A percentile compares a stretch with the other conserved stretches of the same genome.
Evolutionary conservation across 2,888 invertebrate species (phyloP).

Genomic region (Morpho deidamia): DNA sequence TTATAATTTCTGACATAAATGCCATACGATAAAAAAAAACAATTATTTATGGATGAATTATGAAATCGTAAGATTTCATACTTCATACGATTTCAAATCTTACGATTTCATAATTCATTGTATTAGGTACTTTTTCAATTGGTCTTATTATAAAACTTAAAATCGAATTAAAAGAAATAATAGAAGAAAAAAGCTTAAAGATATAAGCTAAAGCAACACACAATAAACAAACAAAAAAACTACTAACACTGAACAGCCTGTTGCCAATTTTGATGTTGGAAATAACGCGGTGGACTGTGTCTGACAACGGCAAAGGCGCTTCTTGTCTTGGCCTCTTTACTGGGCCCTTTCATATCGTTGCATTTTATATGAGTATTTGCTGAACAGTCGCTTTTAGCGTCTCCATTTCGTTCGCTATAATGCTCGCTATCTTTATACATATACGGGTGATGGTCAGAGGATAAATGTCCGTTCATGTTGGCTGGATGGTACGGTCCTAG

Average conservation of each 20-base stretch:
- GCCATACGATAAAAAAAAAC: too few relatives aligned
- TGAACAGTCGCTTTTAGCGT: constrained; percentile 66
- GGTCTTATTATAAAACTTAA: neutral
- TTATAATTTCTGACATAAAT: too few relatives aligned
- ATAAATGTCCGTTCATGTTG: constrained; percentile 68
- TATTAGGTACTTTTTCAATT: too few relatives aligned
- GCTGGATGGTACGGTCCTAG: constrained; percentile 72
- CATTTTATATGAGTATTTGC: constrained; percentile 73
- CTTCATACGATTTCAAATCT: too few relatives aligned
- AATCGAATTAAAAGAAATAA: neutral
- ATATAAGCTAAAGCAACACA: constrained; percentile 21
- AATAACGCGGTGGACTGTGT: constrained; percentile 77
- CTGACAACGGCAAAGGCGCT: constrained; percentile 81
- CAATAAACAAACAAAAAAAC: constrained; percentile 37
- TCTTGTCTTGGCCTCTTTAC: constrained; percentile 75
- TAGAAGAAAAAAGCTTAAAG: neutral
- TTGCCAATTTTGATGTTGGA: constrained; percentile 76
- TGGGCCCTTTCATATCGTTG: constrained; percentile 64
- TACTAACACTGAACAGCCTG: constrained; percentile 83
- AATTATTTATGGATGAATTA: too few relatives aligned
- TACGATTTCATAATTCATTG: too few relatives aligned
- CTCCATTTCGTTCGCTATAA: constrained; percentile 70
- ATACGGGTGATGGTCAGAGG: constrained; percentile 61
- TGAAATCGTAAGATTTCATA: too few relatives aligned
- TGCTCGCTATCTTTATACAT: constrained; percentile 74